Evolutionary conservation across 2,113 vertebrate genomes (phyloP), one percentile per base, ranked within the genome.

Genomic region (Actinemys pallida): DNA sequence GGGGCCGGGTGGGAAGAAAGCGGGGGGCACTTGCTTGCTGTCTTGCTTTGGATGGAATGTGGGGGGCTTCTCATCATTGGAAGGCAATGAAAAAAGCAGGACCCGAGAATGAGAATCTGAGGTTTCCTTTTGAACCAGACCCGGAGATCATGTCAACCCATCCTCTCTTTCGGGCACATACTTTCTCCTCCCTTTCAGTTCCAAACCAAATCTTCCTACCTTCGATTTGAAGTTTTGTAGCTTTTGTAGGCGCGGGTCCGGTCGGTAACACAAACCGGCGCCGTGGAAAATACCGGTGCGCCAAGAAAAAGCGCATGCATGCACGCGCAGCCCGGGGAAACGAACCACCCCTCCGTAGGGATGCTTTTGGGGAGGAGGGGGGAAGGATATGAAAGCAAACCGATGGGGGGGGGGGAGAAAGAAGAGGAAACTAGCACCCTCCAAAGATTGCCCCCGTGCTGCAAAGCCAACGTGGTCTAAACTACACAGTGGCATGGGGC

Each of bases 151-250:
- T 59, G 27, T 31, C 12, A 29, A 31, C 27, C 57, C 57, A 27
- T 29, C 25, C 25, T 11, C 24, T 27, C 56, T 57, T 25, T 57
- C 56, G 24, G 24, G 24, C 11, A 11, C 57, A 29, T 6, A 12
- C 11, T 59, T 27, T 25, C 57, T 29, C 12, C 27, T 59, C 57
- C 56, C 27, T 27, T 62, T 62, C 57, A 7, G 57, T 29, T 31
- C 57, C 27, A 29, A 31, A 14, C 5, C 57, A 29, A 25, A 62
- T 5, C 57, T 31, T 62, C 57, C 89, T 93, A 84, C 84, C 83
- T 56, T 87, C 45, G 54, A 87, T 9, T 87, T 92, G 96, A 97
- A 97, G 97, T 97, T 97, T 95, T 31, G 10, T 84, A 96, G 97
- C 95, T 97, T 97, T 92, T 31, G 42, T 90, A 87, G 91, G 45